Evolutionary conservation across 2,113 vertebrate genomes (phyloP).

Genomic region (Larimichthys crocea): DNA sequence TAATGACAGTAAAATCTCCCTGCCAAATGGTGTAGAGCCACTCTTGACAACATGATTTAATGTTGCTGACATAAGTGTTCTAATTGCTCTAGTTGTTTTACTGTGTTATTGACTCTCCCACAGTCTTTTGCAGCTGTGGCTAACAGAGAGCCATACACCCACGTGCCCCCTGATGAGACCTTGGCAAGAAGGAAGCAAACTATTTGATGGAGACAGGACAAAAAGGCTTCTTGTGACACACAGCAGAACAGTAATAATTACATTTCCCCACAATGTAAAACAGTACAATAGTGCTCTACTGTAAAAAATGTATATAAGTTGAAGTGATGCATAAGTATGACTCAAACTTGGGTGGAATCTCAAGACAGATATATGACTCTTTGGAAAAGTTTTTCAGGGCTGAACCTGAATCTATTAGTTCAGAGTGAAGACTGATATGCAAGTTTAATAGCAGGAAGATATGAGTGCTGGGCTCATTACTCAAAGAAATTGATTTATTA

Average conservation of each 20-base stretch:
- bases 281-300: neutral
- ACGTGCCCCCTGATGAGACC: constrained; percentile 27
- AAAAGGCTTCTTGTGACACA: constrained; percentile 12
- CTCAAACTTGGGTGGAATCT: neutral
- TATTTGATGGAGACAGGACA: constrained; percentile 23
- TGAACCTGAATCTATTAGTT: neutral
- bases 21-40: constrained; percentile 24
- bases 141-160: constrained; percentile 45
- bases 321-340: neutral
- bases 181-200: constrained; percentile 36
- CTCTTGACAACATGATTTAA: constrained; percentile 41
- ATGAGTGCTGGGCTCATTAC: no score
- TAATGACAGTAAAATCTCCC: neutral
- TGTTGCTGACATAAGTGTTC: constrained; percentile 39
- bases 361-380: neutral
- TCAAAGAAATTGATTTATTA: no score
- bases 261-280: constrained; percentile 3
- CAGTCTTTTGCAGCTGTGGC: constrained; percentile 64
- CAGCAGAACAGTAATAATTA: neutral
- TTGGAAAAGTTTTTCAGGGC: neutral
- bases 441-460: neutral
- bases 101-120: constrained; percentile 44
- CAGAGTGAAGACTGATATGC: neutral
- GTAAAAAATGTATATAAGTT: neutral
- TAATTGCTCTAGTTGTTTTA: constrained; percentile 39